Evolutionary conservation across 2,113 vertebrate genomes (phyloP), one percentile per base, ranked within the genome.

Genomic region (Malurus melanocephalus): DNA sequence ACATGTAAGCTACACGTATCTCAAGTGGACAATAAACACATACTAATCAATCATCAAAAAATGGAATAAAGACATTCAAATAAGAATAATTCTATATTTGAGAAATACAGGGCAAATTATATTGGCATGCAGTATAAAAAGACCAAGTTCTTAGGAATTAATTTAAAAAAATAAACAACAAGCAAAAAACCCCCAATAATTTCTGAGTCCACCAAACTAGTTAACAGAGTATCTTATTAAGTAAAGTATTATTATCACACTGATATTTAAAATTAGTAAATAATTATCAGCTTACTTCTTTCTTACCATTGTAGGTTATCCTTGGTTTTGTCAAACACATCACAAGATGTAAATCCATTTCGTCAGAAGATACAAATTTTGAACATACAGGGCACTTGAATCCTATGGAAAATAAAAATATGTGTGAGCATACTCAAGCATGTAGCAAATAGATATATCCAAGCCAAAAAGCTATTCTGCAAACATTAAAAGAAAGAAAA

Each of bases 301-400:
- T 95, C 98, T 97, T 98, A 99, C 99, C 99, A 81, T 99, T 99
- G 94, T 99, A 99, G 14, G 99, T 99, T 95, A 99, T 98, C 96
- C 99, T 98, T 95, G 99, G 99, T 94, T 99, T 99, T 87, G 98
- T 99, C 97, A 99, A 97, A 95, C 99, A 99, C 98, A 99, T 97
- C 87, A 99, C 98, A 92, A 99, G 98, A 97, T 99, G 99, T 86
- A 99, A 98, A 94, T 99, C 99, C 98, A 99, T 99, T 97, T 99
- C 99, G 24, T 99, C 99, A 27, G 99, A 98, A 67, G 99, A 98
- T 95, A 99, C 97, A 95, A 99, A 99, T 97, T 99, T 99, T 96
- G 98, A 99, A 97, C 99, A 99, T 75, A 99, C 98, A 51, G 99
- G 99, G 95, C 99, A 99, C 97, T 99, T 99, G 97, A 99, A 99